phyloP scores from a whole-genome alignment of 2,888 invertebrate genomes.

The Macaria liturata region DNA sequence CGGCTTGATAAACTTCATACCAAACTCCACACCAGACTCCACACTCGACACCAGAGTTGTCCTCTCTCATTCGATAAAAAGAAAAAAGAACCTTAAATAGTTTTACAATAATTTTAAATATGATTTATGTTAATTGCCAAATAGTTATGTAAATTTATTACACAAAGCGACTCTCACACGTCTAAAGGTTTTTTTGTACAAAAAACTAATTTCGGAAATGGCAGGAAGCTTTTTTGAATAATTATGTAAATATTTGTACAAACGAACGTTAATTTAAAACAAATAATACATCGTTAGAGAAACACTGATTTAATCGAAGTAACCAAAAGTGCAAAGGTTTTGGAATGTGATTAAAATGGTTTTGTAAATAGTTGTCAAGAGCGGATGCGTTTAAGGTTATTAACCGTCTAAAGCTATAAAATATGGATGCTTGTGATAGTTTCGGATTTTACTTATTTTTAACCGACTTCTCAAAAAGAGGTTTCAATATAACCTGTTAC shows the following conservation, averaged over 20 bases:
- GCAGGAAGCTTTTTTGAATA: constrained; percentile 20
- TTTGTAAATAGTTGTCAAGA: too few relatives aligned
- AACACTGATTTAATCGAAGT: constrained; percentile 19
- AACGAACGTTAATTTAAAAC: constrained; percentile 25
- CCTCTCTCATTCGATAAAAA: too few relatives aligned
- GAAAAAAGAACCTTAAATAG: too few relatives aligned
- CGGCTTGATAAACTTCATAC: too few relatives aligned
- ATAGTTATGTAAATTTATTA: background rate
- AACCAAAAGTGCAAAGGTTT: constrained; percentile 5
- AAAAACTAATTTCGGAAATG: constrained; percentile 15
- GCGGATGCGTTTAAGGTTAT: background rate
- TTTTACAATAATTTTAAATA: too few relatives aligned
- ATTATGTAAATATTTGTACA: constrained; percentile 28
- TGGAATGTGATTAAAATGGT: background rate
- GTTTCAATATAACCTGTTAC: too few relatives aligned
- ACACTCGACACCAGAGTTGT: too few relatives aligned
- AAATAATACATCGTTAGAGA: constrained; percentile 22
- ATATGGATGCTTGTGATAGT: background rate
- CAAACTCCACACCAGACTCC: too few relatives aligned
- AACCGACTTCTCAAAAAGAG: too few relatives aligned
- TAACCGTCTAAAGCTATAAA: background rate
- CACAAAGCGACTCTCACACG: constrained; percentile 7
- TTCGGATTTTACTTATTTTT: too few relatives aligned
- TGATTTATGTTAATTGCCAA: background rate
- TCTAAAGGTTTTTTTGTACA: constrained; percentile 2